These are phyloP conservation scores for Esox niger DNA, from an alignment of 2,113 vertebrate genomes.

Conservation along the genomic window DNA sequence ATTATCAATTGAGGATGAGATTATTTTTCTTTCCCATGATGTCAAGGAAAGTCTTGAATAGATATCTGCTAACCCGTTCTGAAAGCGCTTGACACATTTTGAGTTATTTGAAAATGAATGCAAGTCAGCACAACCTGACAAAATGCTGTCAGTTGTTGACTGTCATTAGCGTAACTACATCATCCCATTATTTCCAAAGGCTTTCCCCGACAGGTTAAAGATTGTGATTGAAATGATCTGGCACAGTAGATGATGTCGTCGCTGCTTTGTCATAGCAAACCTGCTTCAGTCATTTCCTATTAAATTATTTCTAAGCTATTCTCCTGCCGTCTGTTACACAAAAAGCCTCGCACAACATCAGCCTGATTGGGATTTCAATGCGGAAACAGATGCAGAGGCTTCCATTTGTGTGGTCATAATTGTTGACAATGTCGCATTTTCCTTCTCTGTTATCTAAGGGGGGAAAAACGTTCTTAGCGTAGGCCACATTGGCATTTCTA, in stretches of 20 bases:
- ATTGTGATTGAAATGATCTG: constrained; percentile 59
- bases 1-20: constrained; percentile 9
- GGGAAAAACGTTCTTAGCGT: too few species aligned
- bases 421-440: background rate
- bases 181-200: constrained; percentile 49
- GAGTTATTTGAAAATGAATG: constrained; percentile 43
- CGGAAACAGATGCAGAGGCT: constrained; percentile 7
- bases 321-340: background rate
- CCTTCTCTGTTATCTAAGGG: constrained; percentile 34
- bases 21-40: background rate
- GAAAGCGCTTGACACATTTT: constrained; percentile 37
- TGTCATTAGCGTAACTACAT: constrained; percentile 58
- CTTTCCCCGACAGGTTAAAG: constrained; percentile 40
- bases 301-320: constrained; percentile 38
- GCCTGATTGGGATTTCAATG: constrained; percentile 7
- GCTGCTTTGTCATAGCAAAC: constrained; percentile 45
- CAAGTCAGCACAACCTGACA: constrained; percentile 51
- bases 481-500: too few species aligned
- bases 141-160: constrained; percentile 58
- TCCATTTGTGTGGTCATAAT: constrained; percentile 20
- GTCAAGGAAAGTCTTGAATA: background rate
- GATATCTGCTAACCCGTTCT: constrained; percentile 24
- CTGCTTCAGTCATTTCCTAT: constrained; percentile 49
- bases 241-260: constrained; percentile 53
- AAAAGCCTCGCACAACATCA: background rate